Conservation (phyloP, 2,797 vertebrate species). For the Diplodus sargus region DNA sequence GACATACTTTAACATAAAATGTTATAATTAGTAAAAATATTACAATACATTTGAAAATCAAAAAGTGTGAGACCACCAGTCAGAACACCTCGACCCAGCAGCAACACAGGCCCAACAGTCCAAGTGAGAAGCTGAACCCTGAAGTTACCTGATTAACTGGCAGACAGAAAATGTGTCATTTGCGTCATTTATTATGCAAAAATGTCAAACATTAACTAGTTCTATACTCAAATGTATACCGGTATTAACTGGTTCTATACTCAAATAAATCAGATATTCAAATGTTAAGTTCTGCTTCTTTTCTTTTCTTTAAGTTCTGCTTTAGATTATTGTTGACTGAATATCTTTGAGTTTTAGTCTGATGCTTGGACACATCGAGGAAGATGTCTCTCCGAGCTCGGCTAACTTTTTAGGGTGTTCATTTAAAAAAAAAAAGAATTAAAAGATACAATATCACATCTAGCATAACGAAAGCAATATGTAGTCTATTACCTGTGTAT, state of each 20-base stretch:
- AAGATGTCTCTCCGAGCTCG: not conserved
- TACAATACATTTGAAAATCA: too few species aligned
- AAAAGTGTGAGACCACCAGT: too few species aligned
- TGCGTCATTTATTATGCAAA: not conserved
- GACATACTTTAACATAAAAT: too few species aligned
- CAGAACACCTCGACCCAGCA: too few species aligned
- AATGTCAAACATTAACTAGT: not conserved
- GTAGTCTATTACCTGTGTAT: not conserved
- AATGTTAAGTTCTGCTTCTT: not conserved
- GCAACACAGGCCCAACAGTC: too few species aligned
- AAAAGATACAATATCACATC: not conserved
- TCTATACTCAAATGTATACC: too few species aligned
- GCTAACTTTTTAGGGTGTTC: too few species aligned
- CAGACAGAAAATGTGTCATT: not conserved
- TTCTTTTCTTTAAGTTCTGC: not conserved
- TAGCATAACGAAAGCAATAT: not conserved
- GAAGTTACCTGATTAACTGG: not conserved
- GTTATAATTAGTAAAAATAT: too few species aligned
- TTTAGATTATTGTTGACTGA: not conserved
- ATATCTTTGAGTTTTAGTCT: not conserved
- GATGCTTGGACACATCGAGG: not conserved
- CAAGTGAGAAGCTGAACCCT: too few species aligned
- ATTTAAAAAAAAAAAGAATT: not conserved
- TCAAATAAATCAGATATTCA: not conserved
- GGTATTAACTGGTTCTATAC: too few species aligned